Evolutionary conservation across 2,888 invertebrate species (phyloP).

Genomic region (Zelleria hepariella): DNA sequence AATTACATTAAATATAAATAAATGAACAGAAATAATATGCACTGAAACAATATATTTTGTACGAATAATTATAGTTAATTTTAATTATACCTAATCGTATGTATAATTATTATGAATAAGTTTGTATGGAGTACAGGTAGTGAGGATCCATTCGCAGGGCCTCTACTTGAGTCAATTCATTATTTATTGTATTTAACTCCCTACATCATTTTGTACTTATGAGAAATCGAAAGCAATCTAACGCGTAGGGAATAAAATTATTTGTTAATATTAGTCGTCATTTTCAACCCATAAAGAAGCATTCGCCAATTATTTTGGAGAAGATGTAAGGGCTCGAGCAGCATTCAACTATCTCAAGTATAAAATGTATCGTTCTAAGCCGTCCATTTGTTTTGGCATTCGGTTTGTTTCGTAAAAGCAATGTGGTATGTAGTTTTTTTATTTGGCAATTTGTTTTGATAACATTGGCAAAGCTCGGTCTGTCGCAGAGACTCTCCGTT

Average conservation of each 20-base stretch:
- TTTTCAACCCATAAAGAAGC: conserved; percentile 23
- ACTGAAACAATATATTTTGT: conserved; percentile 54
- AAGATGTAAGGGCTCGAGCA: conserved; percentile 1
- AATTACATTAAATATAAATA: conserved; percentile 1
- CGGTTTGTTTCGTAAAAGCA: conserved; percentile 23
- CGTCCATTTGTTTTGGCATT: conserved; percentile 58
- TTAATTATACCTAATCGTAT: conserved; percentile 42
- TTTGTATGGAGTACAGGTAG: conserved; percentile 46
- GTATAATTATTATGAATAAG: conserved; percentile 37
- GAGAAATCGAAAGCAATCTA: conserved; percentile 46
- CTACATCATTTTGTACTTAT: conserved; percentile 19
- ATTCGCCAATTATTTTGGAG: conserved; percentile 3
- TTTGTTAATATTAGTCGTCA: conserved; percentile 28
- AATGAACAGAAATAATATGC: conserved; percentile 23
- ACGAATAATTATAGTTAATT: conserved; percentile 53
- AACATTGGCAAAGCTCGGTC: conserved; percentile 32
- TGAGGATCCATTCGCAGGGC: conserved; percentile 15
- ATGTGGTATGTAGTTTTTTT: conserved; percentile 12
- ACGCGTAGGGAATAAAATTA: conserved; percentile 41
- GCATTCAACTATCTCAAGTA: neutral
- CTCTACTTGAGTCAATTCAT: conserved; percentile 57
- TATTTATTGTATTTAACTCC: conserved; percentile 28
- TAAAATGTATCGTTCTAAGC: conserved; percentile 33
- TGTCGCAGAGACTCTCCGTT: conserved; percentile 48
- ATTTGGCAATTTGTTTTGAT: conserved; percentile 39